Base-by-base conservation (phyloP, 2,113 vertebrate genomes). In the Brachionichthys hirsutus region DNA sequence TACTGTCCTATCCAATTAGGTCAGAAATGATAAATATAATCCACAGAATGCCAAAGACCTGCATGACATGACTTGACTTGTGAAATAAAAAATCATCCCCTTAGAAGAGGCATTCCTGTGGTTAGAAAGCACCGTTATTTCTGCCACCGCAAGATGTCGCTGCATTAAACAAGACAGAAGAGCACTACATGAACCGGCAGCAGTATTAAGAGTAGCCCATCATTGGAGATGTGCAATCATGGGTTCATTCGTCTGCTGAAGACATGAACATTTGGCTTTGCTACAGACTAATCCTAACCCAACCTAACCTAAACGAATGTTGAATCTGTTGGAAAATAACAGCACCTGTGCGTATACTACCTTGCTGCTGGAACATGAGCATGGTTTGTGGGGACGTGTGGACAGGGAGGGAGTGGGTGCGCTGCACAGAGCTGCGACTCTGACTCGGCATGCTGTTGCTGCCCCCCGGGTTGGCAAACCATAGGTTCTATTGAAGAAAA, bases 381-480 rank as follows among this genome's bases (percentile, higher is more conserved):
- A 97, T 93, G 85, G 94, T 94, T 88, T 96, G 94, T 34, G 94
- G 95, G 42, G 95, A 95, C 0, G 94, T 96, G 88, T 97, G 95
- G 73, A 97, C 94, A n/a, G 95, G 95, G 52, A 97, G 93, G 0
- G 95, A 97, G 83, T 96, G 94, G 24, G 95, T 97, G 55, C 95
- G 93, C 84, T 97, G 95, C 73, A 97, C 95, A 0, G 94, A 95
- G 86, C 95, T 96, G 69, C 94, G 94, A 81, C 93, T 96, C 91
- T 95, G 94, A 83, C 94, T 94, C 40, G 95, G 94, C 94, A 96
- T 95, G 87, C 94, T 96, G 91, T 97, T 95, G 84, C 94, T 97
- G 81, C 94, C 95, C 57, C 95, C 94, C 0, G 94, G 94, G 78
- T 95, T 96, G 82, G 94, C 93, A 83, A 95, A 97, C 95, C 95